Conservation (phyloP, 2,888 invertebrate species). For the Drosophila pegasa region DNA sequence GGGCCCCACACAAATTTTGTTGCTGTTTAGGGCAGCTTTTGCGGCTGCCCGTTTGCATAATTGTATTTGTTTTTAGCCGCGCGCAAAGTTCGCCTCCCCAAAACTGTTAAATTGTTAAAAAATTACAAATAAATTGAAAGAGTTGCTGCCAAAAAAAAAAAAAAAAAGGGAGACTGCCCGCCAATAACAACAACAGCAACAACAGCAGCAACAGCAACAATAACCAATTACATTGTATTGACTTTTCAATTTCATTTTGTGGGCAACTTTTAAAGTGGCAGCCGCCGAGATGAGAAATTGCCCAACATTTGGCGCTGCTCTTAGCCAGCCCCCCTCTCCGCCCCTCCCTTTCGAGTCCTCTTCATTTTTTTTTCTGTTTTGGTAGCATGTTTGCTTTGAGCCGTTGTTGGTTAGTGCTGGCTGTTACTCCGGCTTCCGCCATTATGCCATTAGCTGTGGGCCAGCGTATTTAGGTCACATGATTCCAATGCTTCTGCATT, state of each 20-base stretch:
- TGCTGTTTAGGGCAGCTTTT: constrained; percentile 30
- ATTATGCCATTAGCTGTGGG: constrained; percentile 75
- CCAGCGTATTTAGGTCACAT: constrained; percentile 75
- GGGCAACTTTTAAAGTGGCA: constrained; percentile 75
- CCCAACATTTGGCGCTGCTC: constrained; percentile 31
- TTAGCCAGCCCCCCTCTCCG: too few species aligned
- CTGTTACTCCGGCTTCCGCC: constrained; percentile 56
- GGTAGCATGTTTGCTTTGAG: constrained; percentile 60
- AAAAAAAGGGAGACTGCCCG: constrained; percentile 11
- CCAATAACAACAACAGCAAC: constrained; percentile 30
- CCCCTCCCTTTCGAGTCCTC: neutral
- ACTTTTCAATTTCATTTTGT: constrained; percentile 76
- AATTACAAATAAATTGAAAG: constrained; percentile 79
- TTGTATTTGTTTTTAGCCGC: constrained; percentile 71
- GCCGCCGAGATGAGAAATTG: constrained; percentile 53
- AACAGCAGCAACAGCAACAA: constrained; percentile 22
- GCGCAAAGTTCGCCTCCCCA: constrained; percentile 33
- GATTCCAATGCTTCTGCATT: constrained; percentile 68
- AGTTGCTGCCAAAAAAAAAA: constrained; percentile 39
- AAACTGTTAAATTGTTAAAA: constrained; percentile 76
- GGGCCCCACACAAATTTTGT: neutral
- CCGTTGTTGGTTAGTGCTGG: constrained; percentile 21
- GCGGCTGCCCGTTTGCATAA: constrained; percentile 54
- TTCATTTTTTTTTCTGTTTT: constrained; percentile 36
- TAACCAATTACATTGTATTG: constrained; percentile 70